Conservation (phyloP, 2,888 invertebrate genomes). For the Mesoligia furuncula region DNA sequence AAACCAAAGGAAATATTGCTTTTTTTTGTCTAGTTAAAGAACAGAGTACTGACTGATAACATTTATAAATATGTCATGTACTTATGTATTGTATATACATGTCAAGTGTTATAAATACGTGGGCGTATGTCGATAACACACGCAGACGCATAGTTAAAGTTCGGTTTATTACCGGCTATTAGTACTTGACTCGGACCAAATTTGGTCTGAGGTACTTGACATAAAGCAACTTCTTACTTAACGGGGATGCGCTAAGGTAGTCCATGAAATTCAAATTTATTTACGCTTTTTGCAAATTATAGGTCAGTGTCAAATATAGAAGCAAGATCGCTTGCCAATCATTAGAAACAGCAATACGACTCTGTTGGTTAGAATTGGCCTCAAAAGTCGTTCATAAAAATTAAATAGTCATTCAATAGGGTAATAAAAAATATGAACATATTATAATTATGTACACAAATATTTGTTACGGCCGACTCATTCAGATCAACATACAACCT, state of each 20-base stretch:
- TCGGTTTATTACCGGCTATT: neutral
- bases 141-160: slow-evolving; percentile 2
- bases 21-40: neutral
- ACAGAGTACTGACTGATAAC: slow-evolving; percentile 11
- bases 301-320: no score
- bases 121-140: slow-evolving; percentile 16
- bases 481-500: no score
- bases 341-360: neutral
- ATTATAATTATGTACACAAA: no score
- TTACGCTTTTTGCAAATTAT: neutral
- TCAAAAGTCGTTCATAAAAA: no score
- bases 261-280: neutral
- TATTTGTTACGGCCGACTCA: neutral
- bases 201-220: no score
- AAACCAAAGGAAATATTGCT: neutral
- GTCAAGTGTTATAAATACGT: slow-evolving; percentile 18
- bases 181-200: no score
- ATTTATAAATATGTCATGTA: slow-evolving; percentile 3
- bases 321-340: neutral
- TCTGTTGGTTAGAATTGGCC: neutral
- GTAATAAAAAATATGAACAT: no score
- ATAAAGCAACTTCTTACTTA: neutral
- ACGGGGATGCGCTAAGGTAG: neutral
- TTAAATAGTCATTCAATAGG: no score
- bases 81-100: neutral